Evolutionary conservation across 2,797 vertebrate species (phyloP).

Genomic region (Falco concolor): DNA sequence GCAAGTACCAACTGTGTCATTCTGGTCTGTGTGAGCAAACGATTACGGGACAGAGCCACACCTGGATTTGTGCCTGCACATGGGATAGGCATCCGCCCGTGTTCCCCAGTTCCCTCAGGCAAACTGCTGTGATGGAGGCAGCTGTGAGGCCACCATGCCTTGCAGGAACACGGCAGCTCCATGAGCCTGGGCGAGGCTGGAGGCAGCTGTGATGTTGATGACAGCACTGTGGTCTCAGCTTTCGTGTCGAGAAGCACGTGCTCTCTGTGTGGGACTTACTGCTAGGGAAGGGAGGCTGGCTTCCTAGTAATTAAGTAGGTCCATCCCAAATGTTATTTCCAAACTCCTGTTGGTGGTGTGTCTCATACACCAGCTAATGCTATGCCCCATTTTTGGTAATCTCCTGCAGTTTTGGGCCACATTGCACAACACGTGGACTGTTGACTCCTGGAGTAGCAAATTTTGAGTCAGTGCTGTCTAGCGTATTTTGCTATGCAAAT

Average conservation of each 20-base stretch:
- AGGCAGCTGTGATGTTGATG: neutral
- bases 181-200: neutral
- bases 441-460: neutral
- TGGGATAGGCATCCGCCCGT: neutral
- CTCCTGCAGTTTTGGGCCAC: neutral
- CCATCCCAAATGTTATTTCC: neutral
- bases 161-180: neutral
- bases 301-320: neutral
- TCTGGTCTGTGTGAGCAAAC: neutral
- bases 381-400: neutral
- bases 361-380: neutral
- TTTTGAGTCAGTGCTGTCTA: neutral
- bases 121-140: neutral
- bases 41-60: neutral
- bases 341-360: neutral
- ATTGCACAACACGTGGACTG: too few relatives aligned
- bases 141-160: rapidly evolving
- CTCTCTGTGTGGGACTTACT: neutral
- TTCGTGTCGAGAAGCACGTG: neutral
- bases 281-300: neutral
- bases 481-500: neutral
- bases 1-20: neutral
- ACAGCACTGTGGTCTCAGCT: rapidly evolving
- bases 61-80: neutral
- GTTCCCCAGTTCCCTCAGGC: rapidly evolving